Percentiles rank a stretch among this genome's conserved stretches.
Conservation (phyloP, 2,888 invertebrate genomes). For the Gymnosoma rotundatum region DNA sequence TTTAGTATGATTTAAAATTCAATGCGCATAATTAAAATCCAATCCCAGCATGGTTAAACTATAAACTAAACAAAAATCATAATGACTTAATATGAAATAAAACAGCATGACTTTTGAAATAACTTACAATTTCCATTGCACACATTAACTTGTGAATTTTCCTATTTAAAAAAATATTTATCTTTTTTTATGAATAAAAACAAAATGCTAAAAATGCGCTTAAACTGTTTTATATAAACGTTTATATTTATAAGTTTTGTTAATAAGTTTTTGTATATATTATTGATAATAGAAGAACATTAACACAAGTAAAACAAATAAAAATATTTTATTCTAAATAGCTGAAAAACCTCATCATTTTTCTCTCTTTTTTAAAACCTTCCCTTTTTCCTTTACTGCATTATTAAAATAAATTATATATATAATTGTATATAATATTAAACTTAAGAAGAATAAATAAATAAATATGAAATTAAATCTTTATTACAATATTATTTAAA, state of each 20-base stretch:
- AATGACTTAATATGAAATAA: conserved; percentile 12
- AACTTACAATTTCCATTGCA: conserved; percentile 15
- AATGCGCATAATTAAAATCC: conserved; percentile 12
- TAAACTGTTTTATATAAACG: conserved; percentile 18
- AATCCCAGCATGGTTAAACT: conserved; percentile 16
- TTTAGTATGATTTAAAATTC: conserved; percentile 27
- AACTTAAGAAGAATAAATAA: conserved; percentile 4
- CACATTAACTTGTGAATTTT: conserved; percentile 22
- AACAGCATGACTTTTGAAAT: conserved; percentile 33
- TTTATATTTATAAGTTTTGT: conserved; percentile 60
- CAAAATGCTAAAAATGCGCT: conserved; percentile 35
- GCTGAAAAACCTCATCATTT: conserved; percentile 35
- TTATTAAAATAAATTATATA: conserved; percentile 22
- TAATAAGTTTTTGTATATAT: conserved; percentile 67
- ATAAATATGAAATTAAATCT: conserved; percentile 43
- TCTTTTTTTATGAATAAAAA: conserved; percentile 1
- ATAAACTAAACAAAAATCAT: conserved; percentile 1
- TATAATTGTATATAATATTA: conserved; percentile 34
- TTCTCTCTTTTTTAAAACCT: conserved; percentile 19
- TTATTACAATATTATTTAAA: conserved; percentile 21
- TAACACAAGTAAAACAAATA: conserved; percentile 18
- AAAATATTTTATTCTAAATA: conserved; percentile 45
- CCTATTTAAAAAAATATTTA: conserved; percentile 9
- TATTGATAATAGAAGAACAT: conserved; percentile 42
- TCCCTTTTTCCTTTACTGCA: conserved; percentile 10